Evolutionary conservation across 2,888 invertebrate genomes (phyloP).

Genomic region (Tachina grossa): DNA sequence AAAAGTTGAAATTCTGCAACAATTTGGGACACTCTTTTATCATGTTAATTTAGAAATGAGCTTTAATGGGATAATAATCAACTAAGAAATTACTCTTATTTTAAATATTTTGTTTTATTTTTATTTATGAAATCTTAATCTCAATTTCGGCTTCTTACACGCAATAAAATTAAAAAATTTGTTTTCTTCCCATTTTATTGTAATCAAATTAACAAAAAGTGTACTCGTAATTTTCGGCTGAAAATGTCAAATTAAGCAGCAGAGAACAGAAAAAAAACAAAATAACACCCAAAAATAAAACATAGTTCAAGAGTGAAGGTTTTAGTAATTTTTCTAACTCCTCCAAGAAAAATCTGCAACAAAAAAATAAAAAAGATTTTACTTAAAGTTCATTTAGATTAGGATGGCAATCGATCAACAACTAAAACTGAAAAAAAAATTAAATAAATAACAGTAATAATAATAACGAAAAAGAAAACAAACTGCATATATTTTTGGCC

Average conservation of each 20-base stretch:
- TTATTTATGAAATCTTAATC: background rate
- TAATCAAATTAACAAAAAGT: constrained; percentile 17
- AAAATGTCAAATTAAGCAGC: constrained; percentile 65
- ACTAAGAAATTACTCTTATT: background rate
- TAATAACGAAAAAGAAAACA: constrained; percentile 40
- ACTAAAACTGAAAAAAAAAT: constrained; percentile 3
- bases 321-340: constrained; percentile 67
- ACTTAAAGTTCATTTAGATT: constrained; percentile 68
- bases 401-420: constrained; percentile 70
- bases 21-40: too few species aligned
- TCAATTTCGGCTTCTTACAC: constrained; percentile 22
- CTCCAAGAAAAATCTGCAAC: constrained; percentile 40
- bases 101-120: background rate
- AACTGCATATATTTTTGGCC: constrained; percentile 13
- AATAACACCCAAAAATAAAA: constrained; percentile 31
- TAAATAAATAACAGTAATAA: background rate
- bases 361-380: constrained; percentile 63
- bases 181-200: background rate
- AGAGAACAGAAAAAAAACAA: background rate
- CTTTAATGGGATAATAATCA: background rate
- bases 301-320: constrained; percentile 73
- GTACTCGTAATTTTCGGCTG: constrained; percentile 4
- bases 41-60: too few species aligned
- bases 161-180: background rate
- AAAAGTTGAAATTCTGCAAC: too few species aligned